Evolutionary conservation across 1,140 invertebrate species (phyloP).

Genomic region (Tribolium castaneum): DNA sequence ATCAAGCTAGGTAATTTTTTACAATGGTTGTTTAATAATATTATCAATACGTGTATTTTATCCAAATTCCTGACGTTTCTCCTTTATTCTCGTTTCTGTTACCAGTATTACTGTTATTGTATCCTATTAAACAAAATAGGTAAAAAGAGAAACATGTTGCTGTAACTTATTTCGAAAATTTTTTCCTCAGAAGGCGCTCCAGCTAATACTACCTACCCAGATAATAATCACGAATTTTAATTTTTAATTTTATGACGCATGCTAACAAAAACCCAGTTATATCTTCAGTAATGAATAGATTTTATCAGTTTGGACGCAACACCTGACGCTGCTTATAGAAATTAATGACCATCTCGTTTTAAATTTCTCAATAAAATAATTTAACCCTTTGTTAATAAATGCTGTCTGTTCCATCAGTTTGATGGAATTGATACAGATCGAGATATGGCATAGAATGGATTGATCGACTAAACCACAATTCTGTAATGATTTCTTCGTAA

Average conservation of each 20-base stretch:
- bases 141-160: too few relatives aligned
- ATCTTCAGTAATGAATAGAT: background rate
- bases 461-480: background rate
- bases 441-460: background rate
- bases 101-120: too few relatives aligned
- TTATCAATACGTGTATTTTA: too few relatives aligned
- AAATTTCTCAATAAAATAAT: background rate
- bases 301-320: background rate
- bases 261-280: background rate
- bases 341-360: background rate
- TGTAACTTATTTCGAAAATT: too few relatives aligned
- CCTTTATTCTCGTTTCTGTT: too few relatives aligned
- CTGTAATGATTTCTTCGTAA: background rate
- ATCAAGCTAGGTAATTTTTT: too few relatives aligned
- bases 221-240: background rate
- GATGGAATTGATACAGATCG: background rate
- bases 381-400: background rate
- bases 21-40: too few relatives aligned
- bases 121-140: too few relatives aligned
- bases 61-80: too few relatives aligned
- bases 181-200: too few relatives aligned
- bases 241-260: background rate
- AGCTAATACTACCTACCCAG: too few relatives aligned
- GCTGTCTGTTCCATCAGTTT: background rate
- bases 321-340: background rate